Evolutionary conservation across 1,140 invertebrate species (phyloP).

Genomic region (Chironomus striatipennis): DNA sequence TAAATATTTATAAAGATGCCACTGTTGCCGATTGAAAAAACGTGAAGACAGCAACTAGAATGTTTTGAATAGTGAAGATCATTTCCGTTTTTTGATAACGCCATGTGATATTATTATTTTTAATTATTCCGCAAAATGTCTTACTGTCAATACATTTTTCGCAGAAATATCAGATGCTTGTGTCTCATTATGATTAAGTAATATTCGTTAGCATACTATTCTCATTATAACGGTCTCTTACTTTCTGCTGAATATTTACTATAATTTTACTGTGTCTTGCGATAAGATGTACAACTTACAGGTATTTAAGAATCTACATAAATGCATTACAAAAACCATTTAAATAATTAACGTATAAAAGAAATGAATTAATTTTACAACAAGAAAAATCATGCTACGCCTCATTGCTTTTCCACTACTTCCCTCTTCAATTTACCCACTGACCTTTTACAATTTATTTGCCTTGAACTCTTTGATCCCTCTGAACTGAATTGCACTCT

Average conservation of each 20-base stretch:
- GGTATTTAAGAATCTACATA: too few species aligned
- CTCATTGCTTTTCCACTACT: slow-evolving; percentile 19
- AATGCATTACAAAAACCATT: neutral
- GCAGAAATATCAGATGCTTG: neutral
- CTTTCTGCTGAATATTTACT: neutral
- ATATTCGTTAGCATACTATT: neutral
- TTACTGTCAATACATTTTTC: neutral
- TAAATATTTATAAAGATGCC: slow-evolving; percentile 22
- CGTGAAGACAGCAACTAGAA: neutral
- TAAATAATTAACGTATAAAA: neutral
- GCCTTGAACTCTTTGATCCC: slow-evolving; percentile 21
- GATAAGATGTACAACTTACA: neutral
- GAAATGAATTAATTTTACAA: slow-evolving; percentile 8
- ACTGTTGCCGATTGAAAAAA: neutral
- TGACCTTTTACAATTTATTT: slow-evolving; percentile 11
- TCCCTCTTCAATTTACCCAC: slow-evolving; percentile 19
- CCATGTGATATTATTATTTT: neutral
- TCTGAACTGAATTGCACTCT: neutral
- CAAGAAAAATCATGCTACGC: neutral
- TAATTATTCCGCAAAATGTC: neutral
- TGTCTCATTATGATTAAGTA: neutral
- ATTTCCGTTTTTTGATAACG: slow-evolving; percentile 18
- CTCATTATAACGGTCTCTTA: neutral
- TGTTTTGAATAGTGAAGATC: neutral
- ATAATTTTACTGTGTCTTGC: neutral